Conservation (phyloP, 2,888 invertebrate species). For the Frankliniella intonsa region DNA sequence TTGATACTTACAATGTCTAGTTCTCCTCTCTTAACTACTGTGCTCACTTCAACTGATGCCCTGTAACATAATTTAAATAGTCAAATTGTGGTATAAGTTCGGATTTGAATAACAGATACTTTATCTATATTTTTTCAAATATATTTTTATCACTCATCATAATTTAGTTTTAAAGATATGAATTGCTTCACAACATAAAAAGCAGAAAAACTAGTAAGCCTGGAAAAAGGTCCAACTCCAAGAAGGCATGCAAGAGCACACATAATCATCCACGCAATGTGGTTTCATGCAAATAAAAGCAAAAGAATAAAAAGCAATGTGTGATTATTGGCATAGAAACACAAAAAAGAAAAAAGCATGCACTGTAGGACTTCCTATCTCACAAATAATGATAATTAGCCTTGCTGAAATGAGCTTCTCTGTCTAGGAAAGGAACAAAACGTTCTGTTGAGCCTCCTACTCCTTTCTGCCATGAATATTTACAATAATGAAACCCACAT, state of each 20-base stretch:
- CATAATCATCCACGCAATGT: too few relatives aligned
- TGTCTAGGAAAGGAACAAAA: slow-evolving; percentile 26
- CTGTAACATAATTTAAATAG: slow-evolving; percentile 46
- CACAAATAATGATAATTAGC: slow-evolving; percentile 29
- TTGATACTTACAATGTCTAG: slow-evolving; percentile 64
- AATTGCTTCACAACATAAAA: not conserved
- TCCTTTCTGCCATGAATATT: slow-evolving; percentile 27
- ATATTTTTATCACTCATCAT: not conserved
- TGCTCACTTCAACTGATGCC: slow-evolving; percentile 66
- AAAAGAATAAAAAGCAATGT: not conserved
- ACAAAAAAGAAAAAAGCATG: not conserved
- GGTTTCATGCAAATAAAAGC: not conserved
- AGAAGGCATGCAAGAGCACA: too few relatives aligned
- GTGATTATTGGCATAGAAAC: not conserved
- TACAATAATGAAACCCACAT: slow-evolving; percentile 6
- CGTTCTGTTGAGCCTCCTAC: slow-evolving; percentile 32
- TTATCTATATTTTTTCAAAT: not conserved
- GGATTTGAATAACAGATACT: too few relatives aligned
- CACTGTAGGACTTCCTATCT: not conserved
- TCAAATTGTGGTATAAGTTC: not conserved
- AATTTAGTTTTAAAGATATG: not conserved
- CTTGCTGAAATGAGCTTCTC: slow-evolving; percentile 30
- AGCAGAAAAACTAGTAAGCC: too few relatives aligned
- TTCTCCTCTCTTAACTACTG: slow-evolving; percentile 64
- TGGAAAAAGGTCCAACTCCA: too few relatives aligned